These are phyloP conservation scores for Bovichtus variegatus DNA, from an alignment of 2,797 vertebrate genomes.

Conservation along the genomic window DNA sequence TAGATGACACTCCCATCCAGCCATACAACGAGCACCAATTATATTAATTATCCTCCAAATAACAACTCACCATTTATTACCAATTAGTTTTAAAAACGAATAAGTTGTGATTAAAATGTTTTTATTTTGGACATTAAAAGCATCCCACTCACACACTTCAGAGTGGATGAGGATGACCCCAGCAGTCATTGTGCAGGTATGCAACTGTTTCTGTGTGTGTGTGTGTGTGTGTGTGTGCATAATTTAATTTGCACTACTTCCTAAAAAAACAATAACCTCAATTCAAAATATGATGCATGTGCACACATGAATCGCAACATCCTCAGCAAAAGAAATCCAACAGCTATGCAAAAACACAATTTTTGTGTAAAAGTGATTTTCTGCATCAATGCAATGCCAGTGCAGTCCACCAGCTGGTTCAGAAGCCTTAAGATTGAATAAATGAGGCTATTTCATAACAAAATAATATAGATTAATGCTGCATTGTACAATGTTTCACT, in stretches of 20 bases:
- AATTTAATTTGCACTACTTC: neutral
- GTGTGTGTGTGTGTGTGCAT: neutral
- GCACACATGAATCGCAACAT: neutral
- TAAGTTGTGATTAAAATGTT: constrained; percentile 59
- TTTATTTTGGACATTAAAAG: constrained; percentile 46
- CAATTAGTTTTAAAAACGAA: constrained; percentile 60
- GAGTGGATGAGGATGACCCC: constrained; percentile 7
- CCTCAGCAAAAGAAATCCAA: neutral
- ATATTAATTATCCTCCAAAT: constrained; percentile 75
- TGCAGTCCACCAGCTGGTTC: constrained; percentile 24
- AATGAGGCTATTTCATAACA: constrained; percentile 41
- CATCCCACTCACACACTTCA: constrained; percentile 13
- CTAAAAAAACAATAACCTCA: neutral
- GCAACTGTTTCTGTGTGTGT: neutral
- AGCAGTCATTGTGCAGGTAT: constrained; percentile 26
- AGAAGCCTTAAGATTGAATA: constrained; percentile 25
- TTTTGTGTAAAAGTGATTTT: constrained; percentile 11
- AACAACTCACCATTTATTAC: constrained; percentile 71
- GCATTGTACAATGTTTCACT: constrained; percentile 19
- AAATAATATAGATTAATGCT: constrained; percentile 45
- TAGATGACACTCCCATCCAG: constrained; percentile 75
- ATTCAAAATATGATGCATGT: constrained; percentile 13
- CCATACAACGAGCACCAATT: constrained; percentile 73
- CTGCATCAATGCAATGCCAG: neutral
- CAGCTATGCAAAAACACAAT: neutral